phyloP scores from a whole-genome alignment of 92 coral and sea anemone species.

The Palythoa grandis region DNA sequence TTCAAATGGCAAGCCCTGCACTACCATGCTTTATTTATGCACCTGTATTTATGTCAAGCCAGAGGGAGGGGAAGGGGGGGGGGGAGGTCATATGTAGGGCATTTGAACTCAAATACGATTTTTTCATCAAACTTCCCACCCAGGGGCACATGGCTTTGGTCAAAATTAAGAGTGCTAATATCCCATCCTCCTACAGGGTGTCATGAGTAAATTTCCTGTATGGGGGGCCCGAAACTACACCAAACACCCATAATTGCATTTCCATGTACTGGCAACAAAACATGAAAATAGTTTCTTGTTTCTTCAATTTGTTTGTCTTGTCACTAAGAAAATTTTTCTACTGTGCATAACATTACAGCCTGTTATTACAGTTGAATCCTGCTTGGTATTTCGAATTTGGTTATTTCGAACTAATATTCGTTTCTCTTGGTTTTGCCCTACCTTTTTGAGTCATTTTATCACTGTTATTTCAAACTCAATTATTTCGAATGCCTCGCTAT shows the following conservation, averaged over 20 bases:
- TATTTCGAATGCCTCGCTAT: too few species aligned
- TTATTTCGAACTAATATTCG: too few species aligned
- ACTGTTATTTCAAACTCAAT: too few species aligned
- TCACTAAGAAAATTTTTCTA: background rate
- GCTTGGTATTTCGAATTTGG: too few species aligned
- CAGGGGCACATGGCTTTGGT: constrained; percentile 5
- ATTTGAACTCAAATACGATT: background rate
- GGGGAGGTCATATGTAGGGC: background rate
- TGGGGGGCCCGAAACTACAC: background rate
- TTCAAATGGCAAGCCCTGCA: too few species aligned
- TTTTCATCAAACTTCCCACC: background rate
- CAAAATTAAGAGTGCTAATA: constrained; percentile 34
- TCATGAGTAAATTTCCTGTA: constrained; percentile 16
- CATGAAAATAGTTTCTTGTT: background rate
- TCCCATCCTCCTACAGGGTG: constrained; percentile 9
- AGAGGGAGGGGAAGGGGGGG: background rate
- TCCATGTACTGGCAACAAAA: background rate
- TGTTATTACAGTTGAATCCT: too few species aligned
- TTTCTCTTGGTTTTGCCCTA: too few species aligned
- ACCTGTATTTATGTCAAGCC: background rate
- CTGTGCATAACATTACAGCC: background rate
- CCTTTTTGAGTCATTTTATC: too few species aligned
- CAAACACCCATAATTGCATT: background rate
- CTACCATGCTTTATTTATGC: too few species aligned
- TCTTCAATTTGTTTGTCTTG: background rate